Conservation (phyloP, 2,888 invertebrate species). For the Embidobia sp. region DNA sequence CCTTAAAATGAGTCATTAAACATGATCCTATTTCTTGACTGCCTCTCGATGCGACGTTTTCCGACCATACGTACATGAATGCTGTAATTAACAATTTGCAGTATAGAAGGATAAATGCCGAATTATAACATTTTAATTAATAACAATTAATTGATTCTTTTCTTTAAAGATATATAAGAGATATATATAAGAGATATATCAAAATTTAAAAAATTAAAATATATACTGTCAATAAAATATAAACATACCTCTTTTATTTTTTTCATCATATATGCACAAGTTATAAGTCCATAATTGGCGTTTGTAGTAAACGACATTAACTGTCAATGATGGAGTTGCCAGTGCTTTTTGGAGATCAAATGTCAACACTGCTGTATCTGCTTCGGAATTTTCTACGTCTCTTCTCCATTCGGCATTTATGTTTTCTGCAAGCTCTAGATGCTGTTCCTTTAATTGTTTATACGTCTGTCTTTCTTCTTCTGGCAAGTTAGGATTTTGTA, state of each 20-base stretch:
- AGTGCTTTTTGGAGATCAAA: conserved; percentile 35
- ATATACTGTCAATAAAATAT: not conserved
- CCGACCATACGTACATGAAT: conserved; percentile 54
- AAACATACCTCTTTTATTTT: conserved; percentile 14
- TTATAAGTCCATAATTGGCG: conserved; percentile 34
- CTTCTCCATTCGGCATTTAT: not conserved
- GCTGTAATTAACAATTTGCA: conserved; percentile 19
- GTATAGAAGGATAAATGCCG: not conserved
- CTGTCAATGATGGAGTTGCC: conserved; percentile 17
- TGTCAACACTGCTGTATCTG: conserved; percentile 11
- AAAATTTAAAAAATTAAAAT: not conserved
- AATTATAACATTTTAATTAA: too few species aligned
- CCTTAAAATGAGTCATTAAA: conserved; percentile 20
- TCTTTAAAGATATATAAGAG: not conserved
- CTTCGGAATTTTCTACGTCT: not conserved
- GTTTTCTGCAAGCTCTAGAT: not conserved
- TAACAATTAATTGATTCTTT: not conserved
- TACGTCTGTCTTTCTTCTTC: not conserved
- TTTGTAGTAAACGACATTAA: conserved; percentile 27
- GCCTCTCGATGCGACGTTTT: conserved; percentile 42
- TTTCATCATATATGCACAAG: conserved; percentile 27
- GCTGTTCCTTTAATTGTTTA: not conserved
- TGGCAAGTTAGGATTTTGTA: conserved; percentile 2
- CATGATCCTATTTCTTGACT: conserved; percentile 50
- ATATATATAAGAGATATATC: not conserved